These are phyloP conservation scores for Lichenostomus cassidix DNA, from an alignment of 2,113 vertebrate genomes.

Conservation along the genomic window DNA sequence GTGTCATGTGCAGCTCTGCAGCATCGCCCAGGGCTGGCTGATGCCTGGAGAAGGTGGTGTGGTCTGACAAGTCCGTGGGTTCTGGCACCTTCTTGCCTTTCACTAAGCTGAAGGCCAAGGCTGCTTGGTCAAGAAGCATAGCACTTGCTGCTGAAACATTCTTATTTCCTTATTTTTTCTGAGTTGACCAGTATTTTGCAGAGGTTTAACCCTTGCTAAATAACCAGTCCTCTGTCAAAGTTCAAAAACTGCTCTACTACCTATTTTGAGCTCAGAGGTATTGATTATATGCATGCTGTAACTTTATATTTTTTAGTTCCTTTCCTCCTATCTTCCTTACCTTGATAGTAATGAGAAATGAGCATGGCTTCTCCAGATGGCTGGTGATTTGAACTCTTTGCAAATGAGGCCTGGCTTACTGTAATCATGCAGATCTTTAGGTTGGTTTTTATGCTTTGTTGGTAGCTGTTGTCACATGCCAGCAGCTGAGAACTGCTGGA, in stretches of 20 bases:
- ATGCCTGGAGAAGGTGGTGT: not conserved
- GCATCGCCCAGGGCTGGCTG: not conserved
- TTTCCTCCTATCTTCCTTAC: not conserved
- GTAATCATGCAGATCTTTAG: not conserved
- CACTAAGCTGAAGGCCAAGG: not conserved
- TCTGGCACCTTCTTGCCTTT: not conserved
- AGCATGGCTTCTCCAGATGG: not conserved
- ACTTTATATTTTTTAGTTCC: not conserved
- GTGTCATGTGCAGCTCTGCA: constrained; percentile 6
- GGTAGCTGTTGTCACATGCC: not conserved
- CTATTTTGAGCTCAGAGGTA: not conserved
- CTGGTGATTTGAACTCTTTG: not conserved
- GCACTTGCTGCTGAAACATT: not conserved
- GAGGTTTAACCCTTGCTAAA: not conserved
- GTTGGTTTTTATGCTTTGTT: not conserved
- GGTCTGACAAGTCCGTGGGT: not conserved
- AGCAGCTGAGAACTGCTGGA: not conserved
- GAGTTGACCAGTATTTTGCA: not conserved
- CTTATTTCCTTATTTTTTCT: not conserved
- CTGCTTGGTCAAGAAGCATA: not conserved
- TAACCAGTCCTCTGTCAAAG: not conserved
- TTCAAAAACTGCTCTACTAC: not conserved
- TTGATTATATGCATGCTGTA: not conserved
- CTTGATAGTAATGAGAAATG: not conserved
- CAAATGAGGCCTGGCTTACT: not conserved